Base-by-base conservation (phyloP, 2,888 invertebrate species). In the Eretmocerus hayati region DNA sequence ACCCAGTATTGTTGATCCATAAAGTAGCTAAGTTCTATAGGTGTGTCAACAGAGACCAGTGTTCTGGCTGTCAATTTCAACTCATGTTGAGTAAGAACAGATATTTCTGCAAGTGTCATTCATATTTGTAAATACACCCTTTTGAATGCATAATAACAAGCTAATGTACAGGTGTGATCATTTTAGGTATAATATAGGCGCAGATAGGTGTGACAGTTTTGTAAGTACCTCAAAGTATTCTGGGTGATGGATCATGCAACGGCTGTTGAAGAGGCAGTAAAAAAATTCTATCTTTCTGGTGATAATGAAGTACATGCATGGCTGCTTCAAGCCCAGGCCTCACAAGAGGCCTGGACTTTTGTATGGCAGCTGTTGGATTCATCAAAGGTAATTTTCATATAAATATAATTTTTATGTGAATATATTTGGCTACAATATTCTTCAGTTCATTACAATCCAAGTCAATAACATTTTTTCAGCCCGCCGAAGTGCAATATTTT, bases 401-500 rank as follows among this genome's bases (percentile, higher is more conserved):
- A 31, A 26, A 26, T 11, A 6, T 26, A 9, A 26, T 26, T 26
- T 6, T 33, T n/a, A 15, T n/a, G 15, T 9, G 9, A n/a, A 33
- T 13, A n/a, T 33, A 33, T 5, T 9, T 13, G 15, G 15, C 9
- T 33, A 33, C 15, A 33, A 33, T n/a, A 13, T 5, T n/a, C 15
- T 33, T 33, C n/a, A n/a, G n/a, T n/a, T n/a, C n/a, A n/a, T n/a
- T n/a, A n/a, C n/a, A n/a, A n/a, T n/a, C n/a, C n/a, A 6, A 31
- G 6, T 15, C 20, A 37, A 37, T 26, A 15, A 41, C 9, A 30
- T n/a, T 22, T 37, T 21, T 47, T 38, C 69, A 91, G 90, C 78
- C 81, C 47, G 83, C 85, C 56, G 93, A 93, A 75, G 87, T 92
- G 26, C 93, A 94, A 72, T 94, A 91, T 74, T 95, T 90, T 77